These are phyloP conservation scores for Stegodyphus dumicola DNA, from an alignment of 1,140 invertebrate genomes.

Conservation along the genomic window DNA sequence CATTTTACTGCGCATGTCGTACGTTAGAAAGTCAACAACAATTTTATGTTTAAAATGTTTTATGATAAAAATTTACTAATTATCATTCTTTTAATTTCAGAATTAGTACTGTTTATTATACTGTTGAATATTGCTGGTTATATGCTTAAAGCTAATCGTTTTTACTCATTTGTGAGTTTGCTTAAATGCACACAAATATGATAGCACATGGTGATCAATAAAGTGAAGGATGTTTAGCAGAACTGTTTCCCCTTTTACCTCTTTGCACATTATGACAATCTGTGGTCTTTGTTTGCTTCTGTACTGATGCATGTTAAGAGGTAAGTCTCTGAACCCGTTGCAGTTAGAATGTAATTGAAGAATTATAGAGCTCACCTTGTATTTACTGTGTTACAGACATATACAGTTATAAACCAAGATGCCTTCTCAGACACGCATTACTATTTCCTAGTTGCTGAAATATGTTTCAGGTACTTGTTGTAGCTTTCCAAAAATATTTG, in stretches of 20 bases:
- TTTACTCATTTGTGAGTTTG: no score
- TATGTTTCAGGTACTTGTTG: conserved; percentile 54
- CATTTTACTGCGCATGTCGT: no score
- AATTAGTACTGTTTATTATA: no score
- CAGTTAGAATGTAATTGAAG: conserved; percentile 40
- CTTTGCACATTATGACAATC: conserved; percentile 55
- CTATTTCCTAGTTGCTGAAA: conserved; percentile 59
- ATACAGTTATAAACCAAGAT: conserved; percentile 55
- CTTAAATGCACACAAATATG: no score
- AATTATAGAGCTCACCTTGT: conserved; percentile 43
- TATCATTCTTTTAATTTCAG: no score
- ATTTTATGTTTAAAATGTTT: no score
- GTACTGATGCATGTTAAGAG: conserved; percentile 43
- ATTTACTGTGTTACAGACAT: conserved; percentile 50
- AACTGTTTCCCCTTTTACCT: conserved; percentile 36
- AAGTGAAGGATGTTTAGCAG: conserved; percentile 38
- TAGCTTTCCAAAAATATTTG: conserved; percentile 9
- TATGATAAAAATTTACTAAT: no score
- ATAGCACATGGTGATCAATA: background rate
- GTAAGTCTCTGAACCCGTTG: conserved; percentile 15
- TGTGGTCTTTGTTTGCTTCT: conserved; percentile 48
- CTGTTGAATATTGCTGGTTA: no score
- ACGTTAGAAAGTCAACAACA: no score
- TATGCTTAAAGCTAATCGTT: no score
- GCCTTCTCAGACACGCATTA: conserved; percentile 49